A percentile compares a stretch with the other conserved stretches of the same genome.
These are phyloP conservation scores for Thymelicus lineola DNA, from an alignment of 2,888 invertebrate species.

Conservation along the genomic window DNA sequence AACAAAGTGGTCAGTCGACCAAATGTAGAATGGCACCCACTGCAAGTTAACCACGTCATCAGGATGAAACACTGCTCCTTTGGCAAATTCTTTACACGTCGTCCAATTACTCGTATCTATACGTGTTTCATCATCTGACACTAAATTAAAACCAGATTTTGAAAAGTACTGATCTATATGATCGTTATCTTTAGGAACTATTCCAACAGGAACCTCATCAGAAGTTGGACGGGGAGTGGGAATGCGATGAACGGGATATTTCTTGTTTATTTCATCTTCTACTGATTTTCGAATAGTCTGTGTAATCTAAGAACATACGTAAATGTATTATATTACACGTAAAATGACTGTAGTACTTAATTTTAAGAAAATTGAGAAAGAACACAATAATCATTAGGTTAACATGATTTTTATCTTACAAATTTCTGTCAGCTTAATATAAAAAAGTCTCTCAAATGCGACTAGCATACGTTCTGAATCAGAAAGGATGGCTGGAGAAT, in stretches of 20 bases:
- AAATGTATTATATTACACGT: no score
- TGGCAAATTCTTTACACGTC: slow-evolving; percentile 63
- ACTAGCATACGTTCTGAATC: no score
- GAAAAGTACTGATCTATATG: slow-evolving; percentile 5
- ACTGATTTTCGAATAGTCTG: neutral
- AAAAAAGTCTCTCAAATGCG: no score
- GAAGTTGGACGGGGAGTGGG: neutral
- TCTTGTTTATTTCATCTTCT: slow-evolving; percentile 2
- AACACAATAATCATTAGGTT: no score
- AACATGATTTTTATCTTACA: no score
- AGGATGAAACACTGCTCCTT: slow-evolving; percentile 57
- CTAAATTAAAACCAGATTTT: slow-evolving; percentile 12
- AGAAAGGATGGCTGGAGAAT: no score
- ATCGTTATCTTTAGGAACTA: neutral
- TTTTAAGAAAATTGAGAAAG: no score
- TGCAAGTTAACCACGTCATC: slow-evolving; percentile 59
- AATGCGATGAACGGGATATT: neutral
- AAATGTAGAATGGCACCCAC: slow-evolving; percentile 70
- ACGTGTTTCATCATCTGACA: neutral
- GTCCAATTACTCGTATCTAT: slow-evolving; percentile 54
- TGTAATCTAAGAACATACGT: neutral
- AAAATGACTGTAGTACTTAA: no score
- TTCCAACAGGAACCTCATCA: no score
- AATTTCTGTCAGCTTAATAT: no score
- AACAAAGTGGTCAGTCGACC: slow-evolving; percentile 49